Evolutionary conservation across 1,140 invertebrate genomes (phyloP), one percentile per base, ranked within the genome.

Genomic region (Chironomus striatipennis): DNA sequence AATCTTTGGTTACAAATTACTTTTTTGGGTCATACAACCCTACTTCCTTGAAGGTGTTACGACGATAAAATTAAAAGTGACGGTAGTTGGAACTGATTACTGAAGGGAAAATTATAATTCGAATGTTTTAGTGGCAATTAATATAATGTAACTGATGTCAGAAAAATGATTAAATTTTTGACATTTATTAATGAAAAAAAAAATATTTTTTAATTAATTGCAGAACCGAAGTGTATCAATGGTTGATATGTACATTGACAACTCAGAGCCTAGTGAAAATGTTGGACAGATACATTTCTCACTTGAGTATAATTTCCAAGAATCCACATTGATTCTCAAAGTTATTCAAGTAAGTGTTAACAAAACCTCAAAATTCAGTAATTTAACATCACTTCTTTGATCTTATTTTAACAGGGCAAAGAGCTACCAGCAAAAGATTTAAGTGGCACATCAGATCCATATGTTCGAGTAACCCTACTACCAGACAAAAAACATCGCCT

Each of bases 401-500:
- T n/a, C n/a, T 42, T 42, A 6, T 42, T 73, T 34, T 73, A 15
- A 6, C 84, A 94, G 91, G 95, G 94, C 80, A 97, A 95, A 85
- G 93, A 96, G 78, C 85, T 98, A 42, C 94, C 95, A 75, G 95
- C 95, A 7, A 97, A 97, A 85, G 96, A 98, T 83, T 86, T 97
- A 77, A 94, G 94, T 74, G 96, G 95, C 5, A 97, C 95, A 10
- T 96, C 94, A 4, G 94, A 96, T 84, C 94, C 94, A 0, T 96
- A 96, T 79, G 94, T 96, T 0, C 86, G 93, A 74, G 96, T 98
- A 0, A 96, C 96, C 12, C 85, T 99, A 7, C 86, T 98, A 9
- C 96, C 96, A 2, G 96, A 98, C 83, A 98, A 98, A 84, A 97
- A 97, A 80, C 93, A 96, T 79, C 90, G 93, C n/a, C 86, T 98